A percentile compares a stretch with the other conserved stretches of the same genome.
Evolutionary conservation across 2,797 vertebrate genomes (phyloP).

Genomic region (Knipowitschia caucasica): DNA sequence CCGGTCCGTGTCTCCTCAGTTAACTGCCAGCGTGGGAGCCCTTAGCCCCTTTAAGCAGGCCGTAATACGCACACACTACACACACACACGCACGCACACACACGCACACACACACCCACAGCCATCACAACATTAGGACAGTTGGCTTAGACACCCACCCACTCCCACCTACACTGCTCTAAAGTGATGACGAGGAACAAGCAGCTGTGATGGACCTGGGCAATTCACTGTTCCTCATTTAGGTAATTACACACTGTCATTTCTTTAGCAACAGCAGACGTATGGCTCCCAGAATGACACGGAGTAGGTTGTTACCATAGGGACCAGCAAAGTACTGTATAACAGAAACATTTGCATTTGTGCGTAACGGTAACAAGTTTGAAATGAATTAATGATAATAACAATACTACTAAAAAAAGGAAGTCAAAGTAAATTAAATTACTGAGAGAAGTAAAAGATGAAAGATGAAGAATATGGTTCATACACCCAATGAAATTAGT

Average conservation of each 20-base stretch:
- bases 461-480: no score
- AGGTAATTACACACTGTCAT: conserved; percentile 2
- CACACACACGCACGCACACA: no score
- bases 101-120: conserved; percentile 18
- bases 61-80: conserved; percentile 14
- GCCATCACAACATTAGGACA: conserved; percentile 50
- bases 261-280: not conserved
- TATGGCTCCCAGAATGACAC: no score
- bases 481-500: no score
- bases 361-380: no score
- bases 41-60: conserved; percentile 45
- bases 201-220: not conserved
- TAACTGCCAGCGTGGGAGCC: conserved; percentile 74
- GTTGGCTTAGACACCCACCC: conserved; percentile 63
- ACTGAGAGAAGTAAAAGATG: no score
- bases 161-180: conserved; percentile 40
- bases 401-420: not conserved
- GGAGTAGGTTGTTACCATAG: no score
- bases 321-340: not conserved
- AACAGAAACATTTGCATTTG: no score
- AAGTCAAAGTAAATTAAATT: no score
- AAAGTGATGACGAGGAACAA: conserved; percentile 38
- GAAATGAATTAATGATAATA: not conserved
- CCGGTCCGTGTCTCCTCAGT: conserved; percentile 58
- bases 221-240: conserved; percentile 12